Base-by-base conservation (phyloP, 2,113 vertebrate genomes). In the Sebastes fasciatus region DNA sequence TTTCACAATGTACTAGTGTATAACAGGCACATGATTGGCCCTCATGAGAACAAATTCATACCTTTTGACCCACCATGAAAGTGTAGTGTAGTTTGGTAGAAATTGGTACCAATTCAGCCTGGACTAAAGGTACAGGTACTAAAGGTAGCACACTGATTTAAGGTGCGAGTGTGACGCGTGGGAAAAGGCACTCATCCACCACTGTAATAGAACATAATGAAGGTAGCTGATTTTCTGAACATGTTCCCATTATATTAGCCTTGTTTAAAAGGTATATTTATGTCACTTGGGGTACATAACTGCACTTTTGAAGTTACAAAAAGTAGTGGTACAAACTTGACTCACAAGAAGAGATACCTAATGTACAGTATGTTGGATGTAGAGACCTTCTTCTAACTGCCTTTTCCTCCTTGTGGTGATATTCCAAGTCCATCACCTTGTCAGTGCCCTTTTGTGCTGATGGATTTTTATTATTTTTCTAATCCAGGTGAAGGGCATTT, bases 401-500 rank as follows among this genome's bases (percentile, higher is more conserved):
- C 34, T 34, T 70, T 87, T 77, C 42, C 68, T 75, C n/a, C 71
- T 79, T 84, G 82, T 54, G 16, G 63, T 86, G 60, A 91, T 84
- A 83, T 90, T 80, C 87, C 71, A 76, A 86, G 82, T 76, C 81
- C 91, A 91, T 94, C 92, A 91, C 91, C 90, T 95, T 93, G 87
- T 88, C 82, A 42, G 52, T 88, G 76, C 84, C 82, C 83, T 89
- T 90, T 92, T 86, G 67, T 86, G 74, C 78, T 63, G 79, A 89
- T 85, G 85, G 83, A 74, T 89, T 88, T 89, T 91, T 89, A 83
- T 91, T 87, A 79, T 91, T 92, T 88, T 86, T 85, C 55, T 92
- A 91, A 93, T 92, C 90, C 88, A 82, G 85, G 89, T 89, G 88
- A 95, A 96, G 94, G 94, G 85, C 94, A 93, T 95, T 95, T 92